Evolutionary conservation across 2,797 vertebrate species (phyloP), one percentile per base, ranked within the genome.

Genomic region (Sebastolobus altivelis): DNA sequence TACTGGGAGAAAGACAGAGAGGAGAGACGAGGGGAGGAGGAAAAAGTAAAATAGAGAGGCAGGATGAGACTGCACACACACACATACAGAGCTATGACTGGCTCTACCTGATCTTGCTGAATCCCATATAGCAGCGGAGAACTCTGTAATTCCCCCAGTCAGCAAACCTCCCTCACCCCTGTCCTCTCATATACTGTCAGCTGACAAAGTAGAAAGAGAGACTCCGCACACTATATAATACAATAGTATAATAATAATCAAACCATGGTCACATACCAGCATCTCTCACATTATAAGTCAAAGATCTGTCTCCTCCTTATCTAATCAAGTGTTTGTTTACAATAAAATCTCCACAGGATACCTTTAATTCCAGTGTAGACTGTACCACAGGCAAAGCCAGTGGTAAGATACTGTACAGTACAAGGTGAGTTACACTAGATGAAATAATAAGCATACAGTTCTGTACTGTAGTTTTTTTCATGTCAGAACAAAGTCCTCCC

Each of bases 81-180:
- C 68, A 79, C 63, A 79, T 65, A 71, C 54, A 72, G 3, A 80
- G 52, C 18, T 56, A 88, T 80, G 84, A 77, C 69, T 87, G 75
- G 73, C 82, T 85, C 86, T 65, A 81, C 86, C 76, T 81, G 81
- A 88, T 87, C 92, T 88, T 89, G 88, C 90, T 90, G 88, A 89
- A 91, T 87, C 87, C 87, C 79, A 90, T 87, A 91, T 84, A 90
- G 87, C 66, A 66, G 67, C 55, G 82, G 73, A 88, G 87, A 92
- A 90, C 85, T 92, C 92, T 91, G 90, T 94, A 93, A 94, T 93
- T 92, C 88, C 84, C 89, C 82, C 88, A 90, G 94, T 95, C 95
- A 95, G 94, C 93, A 94, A 83, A 93, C 75, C 89, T 86, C 37
- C 80, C 82, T 92, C 88, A 93, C 85, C 90, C 88, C 74, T 87